Conservation (phyloP, 2,113 vertebrate genomes). For the Lucifuga dentata region DNA sequence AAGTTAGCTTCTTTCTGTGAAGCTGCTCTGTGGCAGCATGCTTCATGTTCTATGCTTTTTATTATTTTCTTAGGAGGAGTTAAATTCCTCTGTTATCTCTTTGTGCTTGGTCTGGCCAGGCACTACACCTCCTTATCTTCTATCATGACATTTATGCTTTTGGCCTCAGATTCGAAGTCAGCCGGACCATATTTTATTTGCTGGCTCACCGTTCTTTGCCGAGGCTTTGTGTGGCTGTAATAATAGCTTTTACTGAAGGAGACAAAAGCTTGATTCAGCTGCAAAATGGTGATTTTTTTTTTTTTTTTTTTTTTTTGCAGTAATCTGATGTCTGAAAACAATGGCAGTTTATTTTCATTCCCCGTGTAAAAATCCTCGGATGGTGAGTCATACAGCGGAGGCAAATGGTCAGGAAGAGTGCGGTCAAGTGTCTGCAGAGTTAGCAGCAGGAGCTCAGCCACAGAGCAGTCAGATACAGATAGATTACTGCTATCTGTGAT, state of each 20-base stretch:
- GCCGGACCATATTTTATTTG: conserved; percentile 15
- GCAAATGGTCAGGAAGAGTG: conserved; percentile 65
- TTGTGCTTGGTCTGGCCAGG: conserved; percentile 35
- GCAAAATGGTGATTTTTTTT: conserved; percentile 35
- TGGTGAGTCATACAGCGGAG: conserved; percentile 67
- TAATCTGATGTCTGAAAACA: conserved; percentile 71
- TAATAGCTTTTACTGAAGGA: conserved; percentile 41
- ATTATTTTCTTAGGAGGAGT: conserved; percentile 25
- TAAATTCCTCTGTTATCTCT: conserved; percentile 68
- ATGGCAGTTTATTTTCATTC: conserved; percentile 73
- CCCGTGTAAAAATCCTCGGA: conserved; percentile 58
- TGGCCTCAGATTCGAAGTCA: conserved; percentile 27
- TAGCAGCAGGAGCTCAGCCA: conserved; percentile 25
- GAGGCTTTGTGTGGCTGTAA: conserved; percentile 27
- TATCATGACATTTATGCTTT: conserved; percentile 40
- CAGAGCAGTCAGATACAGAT: conserved; percentile 23
- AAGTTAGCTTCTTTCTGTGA: too few relatives aligned
- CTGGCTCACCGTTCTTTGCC: conserved; percentile 1
- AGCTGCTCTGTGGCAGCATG: too few relatives aligned
- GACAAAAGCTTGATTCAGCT: conserved; percentile 61
- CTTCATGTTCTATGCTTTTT: not conserved
- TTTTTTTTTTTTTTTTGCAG: too few relatives aligned
- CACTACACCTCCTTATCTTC: conserved; percentile 51
- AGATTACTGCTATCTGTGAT: conserved; percentile 15
- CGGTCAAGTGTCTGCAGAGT: conserved; percentile 59